phyloP scores from a whole-genome alignment of 2,113 vertebrate genomes.

The Morphnarchus princeps region DNA sequence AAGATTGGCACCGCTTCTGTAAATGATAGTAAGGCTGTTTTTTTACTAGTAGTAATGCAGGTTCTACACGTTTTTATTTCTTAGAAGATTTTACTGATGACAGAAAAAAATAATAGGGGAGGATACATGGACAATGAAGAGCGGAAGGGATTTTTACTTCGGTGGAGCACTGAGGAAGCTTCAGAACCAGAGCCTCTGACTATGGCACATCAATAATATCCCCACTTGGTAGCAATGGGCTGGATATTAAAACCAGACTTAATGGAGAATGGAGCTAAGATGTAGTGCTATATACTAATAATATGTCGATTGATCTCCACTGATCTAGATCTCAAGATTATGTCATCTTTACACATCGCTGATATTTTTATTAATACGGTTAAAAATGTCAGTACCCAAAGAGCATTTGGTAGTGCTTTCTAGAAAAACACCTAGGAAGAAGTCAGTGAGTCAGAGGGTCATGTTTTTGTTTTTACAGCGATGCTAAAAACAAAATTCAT shows the following conservation, averaged over 20 bases:
- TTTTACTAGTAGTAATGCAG: not conserved
- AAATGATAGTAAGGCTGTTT: not conserved
- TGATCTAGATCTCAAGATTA: not conserved
- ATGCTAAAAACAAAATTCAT: not conserved
- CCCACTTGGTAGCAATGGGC: not conserved
- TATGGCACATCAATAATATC: not conserved
- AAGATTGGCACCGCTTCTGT: not conserved
- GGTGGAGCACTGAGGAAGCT: not conserved
- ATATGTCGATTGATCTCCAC: not conserved
- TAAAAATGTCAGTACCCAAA: not conserved
- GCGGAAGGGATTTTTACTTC: not conserved
- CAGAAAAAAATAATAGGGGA: not conserved
- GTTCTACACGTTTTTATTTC: not conserved
- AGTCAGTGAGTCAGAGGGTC: not conserved
- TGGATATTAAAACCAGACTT: not conserved
- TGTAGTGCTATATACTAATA: not conserved
- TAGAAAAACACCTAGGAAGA: not conserved
- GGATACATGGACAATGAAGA: not conserved
- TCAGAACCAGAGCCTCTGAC: not conserved
- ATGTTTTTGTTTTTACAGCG: not conserved
- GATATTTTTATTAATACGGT: not conserved
- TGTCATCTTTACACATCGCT: not conserved
- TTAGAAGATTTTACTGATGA: not conserved
- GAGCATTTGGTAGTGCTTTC: not conserved
- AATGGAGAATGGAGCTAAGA: not conserved